A percentile compares a stretch with the other conserved stretches of the same genome.
Conservation (phyloP, 2,888 invertebrate species). For the Ypsolopha scabrella region DNA sequence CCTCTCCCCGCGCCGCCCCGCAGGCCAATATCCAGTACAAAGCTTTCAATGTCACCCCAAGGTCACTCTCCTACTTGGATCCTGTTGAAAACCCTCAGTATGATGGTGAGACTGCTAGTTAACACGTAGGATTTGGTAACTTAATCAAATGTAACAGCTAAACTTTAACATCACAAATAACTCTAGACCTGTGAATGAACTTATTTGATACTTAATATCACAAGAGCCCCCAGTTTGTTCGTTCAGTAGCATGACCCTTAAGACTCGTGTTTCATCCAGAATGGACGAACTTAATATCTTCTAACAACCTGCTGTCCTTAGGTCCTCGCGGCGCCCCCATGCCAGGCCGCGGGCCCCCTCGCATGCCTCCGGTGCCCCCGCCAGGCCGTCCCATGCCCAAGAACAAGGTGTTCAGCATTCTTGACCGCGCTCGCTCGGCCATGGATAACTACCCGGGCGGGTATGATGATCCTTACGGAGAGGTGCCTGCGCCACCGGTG, state of each 20-base stretch:
- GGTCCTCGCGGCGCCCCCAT: conserved; percentile 21
- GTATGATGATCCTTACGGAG: conserved; percentile 58
- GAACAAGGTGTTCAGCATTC: conserved; percentile 86
- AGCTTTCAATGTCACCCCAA: conserved; percentile 25
- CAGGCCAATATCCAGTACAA: conserved; percentile 20
- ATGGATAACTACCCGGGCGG: conserved; percentile 83
- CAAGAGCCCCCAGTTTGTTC: too few relatives aligned
- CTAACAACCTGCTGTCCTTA: too few relatives aligned
- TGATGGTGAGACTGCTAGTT: too few relatives aligned
- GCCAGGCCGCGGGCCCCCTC: conserved; percentile 23
- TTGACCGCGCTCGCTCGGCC: conserved; percentile 84
- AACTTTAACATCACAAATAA: too few relatives aligned
- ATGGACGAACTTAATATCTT: too few relatives aligned
- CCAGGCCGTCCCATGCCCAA: conserved; percentile 73
- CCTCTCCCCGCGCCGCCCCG: conserved; percentile 11
- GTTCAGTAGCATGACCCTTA: too few relatives aligned
- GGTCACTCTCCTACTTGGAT: conserved; percentile 27
- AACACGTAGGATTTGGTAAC: too few relatives aligned
- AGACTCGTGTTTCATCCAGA: too few relatives aligned
- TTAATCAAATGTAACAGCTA: too few relatives aligned
- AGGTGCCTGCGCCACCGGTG: conserved; percentile 38
- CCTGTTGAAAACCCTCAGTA: conserved; percentile 11
- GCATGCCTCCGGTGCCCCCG: conserved; percentile 33
- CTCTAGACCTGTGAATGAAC: too few relatives aligned
- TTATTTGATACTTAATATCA: too few relatives aligned